Conservation (phyloP, 2,113 vertebrate species). For the Glaucomys volans region DNA sequence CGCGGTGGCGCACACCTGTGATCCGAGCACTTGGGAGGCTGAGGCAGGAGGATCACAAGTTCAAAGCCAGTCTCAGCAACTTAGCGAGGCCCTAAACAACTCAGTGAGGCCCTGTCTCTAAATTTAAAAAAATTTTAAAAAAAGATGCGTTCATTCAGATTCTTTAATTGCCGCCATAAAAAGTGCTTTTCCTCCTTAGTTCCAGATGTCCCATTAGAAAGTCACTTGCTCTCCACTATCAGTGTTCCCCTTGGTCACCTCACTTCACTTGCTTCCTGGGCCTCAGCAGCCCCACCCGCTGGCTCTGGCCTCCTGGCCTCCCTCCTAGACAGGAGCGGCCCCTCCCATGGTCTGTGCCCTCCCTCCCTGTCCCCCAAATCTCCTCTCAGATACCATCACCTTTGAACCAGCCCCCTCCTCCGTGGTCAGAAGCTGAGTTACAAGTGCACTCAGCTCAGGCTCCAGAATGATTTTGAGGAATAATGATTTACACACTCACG, state of each 20-base stretch:
- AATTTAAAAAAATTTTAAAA: no score
- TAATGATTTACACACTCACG: neutral
- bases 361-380: neutral
- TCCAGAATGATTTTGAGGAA: neutral
- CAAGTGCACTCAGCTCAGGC: neutral
- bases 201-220: conserved; percentile 18
- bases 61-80: no score
- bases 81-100: no score
- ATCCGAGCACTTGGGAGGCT: no score
- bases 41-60: no score
- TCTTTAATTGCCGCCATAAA: conserved; percentile 51
- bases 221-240: neutral
- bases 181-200: conserved; percentile 28
- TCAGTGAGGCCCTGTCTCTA: no score
- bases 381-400: neutral
- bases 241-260: rapidly evolving
- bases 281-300: neutral
- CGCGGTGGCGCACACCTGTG: no score
- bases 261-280: neutral
- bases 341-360: neutral
- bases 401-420: neutral
- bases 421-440: neutral
- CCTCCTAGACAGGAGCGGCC: rapidly evolving
- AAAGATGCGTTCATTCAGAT: conserved; percentile 59
- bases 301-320: neutral